These are phyloP conservation scores for Temnothorax unifasciatus DNA, from an alignment of 2,888 invertebrate species.

Conservation along the genomic window DNA sequence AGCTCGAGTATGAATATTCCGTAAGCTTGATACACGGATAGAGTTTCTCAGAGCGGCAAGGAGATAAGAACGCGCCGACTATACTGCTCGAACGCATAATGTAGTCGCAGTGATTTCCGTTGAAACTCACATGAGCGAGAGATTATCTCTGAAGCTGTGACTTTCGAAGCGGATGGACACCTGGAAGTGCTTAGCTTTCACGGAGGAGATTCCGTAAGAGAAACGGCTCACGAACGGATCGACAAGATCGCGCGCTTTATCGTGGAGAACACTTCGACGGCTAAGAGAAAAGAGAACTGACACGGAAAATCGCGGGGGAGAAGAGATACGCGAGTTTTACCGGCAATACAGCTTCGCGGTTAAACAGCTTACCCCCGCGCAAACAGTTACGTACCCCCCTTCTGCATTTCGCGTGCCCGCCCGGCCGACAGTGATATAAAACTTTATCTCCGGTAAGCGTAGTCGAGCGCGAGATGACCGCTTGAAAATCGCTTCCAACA, in stretches of 20 bases:
- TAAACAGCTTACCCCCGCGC: conserved; percentile 44
- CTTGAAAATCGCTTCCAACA: conserved; percentile 1
- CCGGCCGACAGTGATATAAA: conserved; percentile 47
- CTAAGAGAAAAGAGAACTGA: conserved; percentile 8
- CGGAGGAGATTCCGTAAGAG: conserved; percentile 5
- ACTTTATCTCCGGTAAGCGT: conserved; percentile 34
- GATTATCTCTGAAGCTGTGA: conserved; percentile 55
- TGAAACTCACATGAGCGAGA: conserved; percentile 19
- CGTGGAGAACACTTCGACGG: conserved; percentile 26
- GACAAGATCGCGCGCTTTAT: conserved; percentile 62
- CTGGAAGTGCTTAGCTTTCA: conserved; percentile 62
- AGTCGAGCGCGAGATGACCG: conserved; percentile 28
- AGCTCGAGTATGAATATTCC: conserved; percentile 14
- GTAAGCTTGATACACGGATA: background rate
- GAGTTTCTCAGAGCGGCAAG: conserved; percentile 12
- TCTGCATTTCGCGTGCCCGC: conserved; percentile 28
- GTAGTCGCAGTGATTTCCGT: conserved; percentile 19
- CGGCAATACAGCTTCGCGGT: conserved; percentile 41
- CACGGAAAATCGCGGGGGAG: conserved; percentile 26
- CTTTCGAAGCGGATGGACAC: conserved; percentile 66
- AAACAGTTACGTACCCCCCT: conserved; percentile 50
- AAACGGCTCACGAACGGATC: conserved; percentile 38
- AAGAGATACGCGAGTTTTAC: conserved; percentile 27
- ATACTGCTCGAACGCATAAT: conserved; percentile 5
- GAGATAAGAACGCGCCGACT: conserved; percentile 43